These are phyloP conservation scores for Turdus rufiventris DNA, from an alignment of 2,113 vertebrate species.

Conservation along the genomic window DNA sequence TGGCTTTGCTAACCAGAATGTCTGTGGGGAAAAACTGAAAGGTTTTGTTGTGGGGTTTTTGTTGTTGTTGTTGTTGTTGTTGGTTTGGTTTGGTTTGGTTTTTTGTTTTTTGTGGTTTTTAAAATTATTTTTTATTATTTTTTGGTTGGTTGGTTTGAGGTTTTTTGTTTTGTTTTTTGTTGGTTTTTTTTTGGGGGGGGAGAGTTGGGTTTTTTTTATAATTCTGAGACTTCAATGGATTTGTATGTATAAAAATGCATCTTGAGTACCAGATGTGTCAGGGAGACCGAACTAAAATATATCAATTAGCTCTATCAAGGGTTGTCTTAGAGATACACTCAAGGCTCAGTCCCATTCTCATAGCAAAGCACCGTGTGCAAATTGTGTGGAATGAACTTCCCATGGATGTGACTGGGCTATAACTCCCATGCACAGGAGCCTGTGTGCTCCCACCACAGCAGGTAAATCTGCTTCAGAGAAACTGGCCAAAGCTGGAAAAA, in stretches of 20 bases:
- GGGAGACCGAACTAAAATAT: neutral
- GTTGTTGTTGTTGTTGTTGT: no score
- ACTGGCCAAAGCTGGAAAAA: neutral
- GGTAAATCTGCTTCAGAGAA: neutral
- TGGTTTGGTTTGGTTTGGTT: no score
- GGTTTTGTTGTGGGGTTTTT: no score
- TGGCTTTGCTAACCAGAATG: neutral
- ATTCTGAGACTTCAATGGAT: neutral
- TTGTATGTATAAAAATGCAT: neutral
- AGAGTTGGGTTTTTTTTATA: neutral
- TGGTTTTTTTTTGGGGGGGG: no score
- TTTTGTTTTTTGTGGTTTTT: no score
- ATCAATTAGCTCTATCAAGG: neutral
- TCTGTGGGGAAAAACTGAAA: neutral
- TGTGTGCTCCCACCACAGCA: neutral
- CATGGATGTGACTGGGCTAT: accelerated
- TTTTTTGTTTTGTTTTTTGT: no score
- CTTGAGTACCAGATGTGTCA: accelerated
- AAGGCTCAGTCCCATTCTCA: neutral
- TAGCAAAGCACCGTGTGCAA: accelerated
- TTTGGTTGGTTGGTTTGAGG: no score
- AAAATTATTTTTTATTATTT: no score
- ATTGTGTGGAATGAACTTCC: neutral
- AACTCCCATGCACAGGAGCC: neutral
- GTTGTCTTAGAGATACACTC: neutral